phyloP scores from a whole-genome alignment of 1,140 invertebrate genomes.

The Drosophila takahashii region DNA sequence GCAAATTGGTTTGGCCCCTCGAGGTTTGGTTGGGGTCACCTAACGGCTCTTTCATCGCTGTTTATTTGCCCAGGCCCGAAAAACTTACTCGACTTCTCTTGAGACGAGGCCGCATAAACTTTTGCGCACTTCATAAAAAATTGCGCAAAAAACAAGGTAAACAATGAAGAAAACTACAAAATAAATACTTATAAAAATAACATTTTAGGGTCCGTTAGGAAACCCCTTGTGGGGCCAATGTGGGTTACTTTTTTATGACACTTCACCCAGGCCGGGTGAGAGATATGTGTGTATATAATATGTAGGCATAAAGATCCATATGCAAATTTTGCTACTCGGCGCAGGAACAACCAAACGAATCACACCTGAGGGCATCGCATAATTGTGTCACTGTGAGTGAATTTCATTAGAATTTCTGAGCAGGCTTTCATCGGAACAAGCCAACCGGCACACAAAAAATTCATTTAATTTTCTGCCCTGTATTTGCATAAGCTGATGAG shows the following conservation, averaged over 20 bases:
- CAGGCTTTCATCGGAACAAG: conserved; percentile 21
- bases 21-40: conserved; percentile 43
- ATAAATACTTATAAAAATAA: conserved; percentile 78
- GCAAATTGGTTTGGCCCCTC: conserved; percentile 53
- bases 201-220: conserved; percentile 73
- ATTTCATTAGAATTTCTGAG: conserved; percentile 74
- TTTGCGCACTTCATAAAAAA: conserved; percentile 65
- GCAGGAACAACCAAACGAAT: conserved; percentile 32
- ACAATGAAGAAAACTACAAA: conserved; percentile 62
- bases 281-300: background rate
- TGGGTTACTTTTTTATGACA: conserved; percentile 68
- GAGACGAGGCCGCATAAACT: conserved; percentile 53
- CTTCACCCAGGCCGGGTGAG: conserved; percentile 37
- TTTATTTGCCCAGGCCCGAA: conserved; percentile 39
- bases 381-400: conserved; percentile 76
- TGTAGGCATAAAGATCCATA: conserved; percentile 33
- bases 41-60: conserved; percentile 63
- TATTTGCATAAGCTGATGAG: conserved; percentile 68
- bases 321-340: conserved; percentile 42
- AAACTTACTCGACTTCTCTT: conserved; percentile 60
- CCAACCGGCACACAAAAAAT: conserved; percentile 18
- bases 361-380: conserved; percentile 76
- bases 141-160: conserved; percentile 63
- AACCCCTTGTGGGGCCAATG: conserved; percentile 59
- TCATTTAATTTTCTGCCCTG: conserved; percentile 43